A percentile compares a stretch with the other conserved stretches of the same genome.
These are phyloP conservation scores for Stomatorhinus ivindoensis DNA, from an alignment of 2,113 vertebrate genomes.

Conservation along the genomic window DNA sequence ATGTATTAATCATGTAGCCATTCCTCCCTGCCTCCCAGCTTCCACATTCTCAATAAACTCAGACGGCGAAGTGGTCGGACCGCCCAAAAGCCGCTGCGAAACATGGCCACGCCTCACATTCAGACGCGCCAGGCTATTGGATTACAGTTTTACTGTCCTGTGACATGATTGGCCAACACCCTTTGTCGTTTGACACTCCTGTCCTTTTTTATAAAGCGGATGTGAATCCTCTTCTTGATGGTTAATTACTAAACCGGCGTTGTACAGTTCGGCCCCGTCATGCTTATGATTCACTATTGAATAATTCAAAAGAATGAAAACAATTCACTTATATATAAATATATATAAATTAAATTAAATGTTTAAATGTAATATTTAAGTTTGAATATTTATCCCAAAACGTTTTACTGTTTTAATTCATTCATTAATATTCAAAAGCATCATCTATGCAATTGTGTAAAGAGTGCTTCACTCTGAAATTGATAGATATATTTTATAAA, in stretches of 20 bases:
- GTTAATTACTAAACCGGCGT: slow-evolving; percentile 27
- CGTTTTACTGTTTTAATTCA: background rate
- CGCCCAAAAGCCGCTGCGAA: slow-evolving; percentile 42
- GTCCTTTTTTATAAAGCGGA: slow-evolving; percentile 25
- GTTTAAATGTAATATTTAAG: background rate
- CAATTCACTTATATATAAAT: background rate
- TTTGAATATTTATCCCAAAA: background rate
- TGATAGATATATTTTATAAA: background rate
- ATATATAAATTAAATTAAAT: background rate
- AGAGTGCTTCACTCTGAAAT: background rate
- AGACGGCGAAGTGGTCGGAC: slow-evolving; percentile 51
- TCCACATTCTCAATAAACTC: slow-evolving; percentile 61
- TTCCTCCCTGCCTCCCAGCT: slow-evolving; percentile 53
- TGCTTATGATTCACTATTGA: slow-evolving; percentile 12
- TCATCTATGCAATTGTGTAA: background rate
- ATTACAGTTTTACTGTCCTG: background rate
- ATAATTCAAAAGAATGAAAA: background rate
- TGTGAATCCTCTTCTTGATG: background rate
- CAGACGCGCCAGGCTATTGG: background rate
- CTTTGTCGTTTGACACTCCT: background rate
- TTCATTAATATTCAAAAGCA: background rate
- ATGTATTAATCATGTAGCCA: slow-evolving; percentile 22
- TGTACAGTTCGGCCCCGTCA: background rate
- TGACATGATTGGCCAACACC: slow-evolving; percentile 32
- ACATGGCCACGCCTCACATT: slow-evolving; percentile 31